Evolutionary conservation across 2,888 invertebrate genomes (phyloP), one percentile per base, ranked within the genome.

Genomic region (Graphium colonna): DNA sequence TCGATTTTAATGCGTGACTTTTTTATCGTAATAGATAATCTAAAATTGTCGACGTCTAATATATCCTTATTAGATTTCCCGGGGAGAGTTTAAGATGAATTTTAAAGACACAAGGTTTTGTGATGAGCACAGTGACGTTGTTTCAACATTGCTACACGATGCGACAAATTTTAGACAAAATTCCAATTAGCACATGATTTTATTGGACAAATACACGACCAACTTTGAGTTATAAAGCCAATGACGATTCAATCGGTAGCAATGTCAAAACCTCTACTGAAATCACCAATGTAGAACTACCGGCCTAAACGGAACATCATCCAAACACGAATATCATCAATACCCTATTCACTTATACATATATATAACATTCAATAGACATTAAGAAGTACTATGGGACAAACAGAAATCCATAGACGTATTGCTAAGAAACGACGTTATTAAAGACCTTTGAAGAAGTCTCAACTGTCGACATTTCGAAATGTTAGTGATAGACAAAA

Each of bases 341-440:
- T 75, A 80, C 67, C 79, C 80, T 85, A 82, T 70, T 69, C 68
- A 60, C 68, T 66, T 68, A 68, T 88, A 84, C 81, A 87, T 85
- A 88, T 86, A 87, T 85, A 84, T 87, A 88, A 88, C 88, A 87
- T 88, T 86, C 78, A 86, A 79, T 85, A 85, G 83, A 87, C 84
- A 84, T 80, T 77, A 80, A 79, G 77, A 79, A 67, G 72, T 79
- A 77, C 75, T 77, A 80, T 77, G 71, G 73, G 79, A 81, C 75
- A 74, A 71, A 21, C 66, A 60, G 53, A 51, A 59, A 18, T 42
- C 17, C 43, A 39, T 31, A 47, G 12, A 48, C 15, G 42, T n/a
- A 17, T 49, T 17, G 38, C 48, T 43, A 43, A 31, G 13, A 52
- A 33, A 40, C 45, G 40, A 21, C 17, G 17, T 44, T 39, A 13